A percentile compares a stretch with the other conserved stretches of the same genome.
These are phyloP conservation scores for Heliconius aoede DNA, from an alignment of 2,888 invertebrate species.

Conservation along the genomic window DNA sequence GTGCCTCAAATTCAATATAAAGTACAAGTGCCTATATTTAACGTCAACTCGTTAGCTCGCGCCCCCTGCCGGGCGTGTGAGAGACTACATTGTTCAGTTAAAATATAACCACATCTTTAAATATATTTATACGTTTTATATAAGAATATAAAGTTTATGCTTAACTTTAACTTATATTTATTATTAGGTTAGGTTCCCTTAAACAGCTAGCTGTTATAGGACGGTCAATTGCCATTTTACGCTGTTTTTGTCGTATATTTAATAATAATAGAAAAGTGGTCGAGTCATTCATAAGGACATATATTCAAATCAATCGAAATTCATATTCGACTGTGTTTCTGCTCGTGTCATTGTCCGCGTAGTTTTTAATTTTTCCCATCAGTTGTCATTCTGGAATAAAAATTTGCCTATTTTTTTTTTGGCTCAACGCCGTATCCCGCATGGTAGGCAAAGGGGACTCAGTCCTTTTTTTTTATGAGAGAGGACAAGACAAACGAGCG, in stretches of 20 bases:
- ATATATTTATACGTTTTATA: slow-evolving; percentile 23
- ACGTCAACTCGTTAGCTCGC: slow-evolving; percentile 26
- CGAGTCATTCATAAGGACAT: too few relatives aligned
- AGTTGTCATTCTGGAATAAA: too few relatives aligned
- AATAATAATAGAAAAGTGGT: background rate
- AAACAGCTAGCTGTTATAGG: background rate
- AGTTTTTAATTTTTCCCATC: too few relatives aligned
- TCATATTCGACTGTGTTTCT: too few relatives aligned
- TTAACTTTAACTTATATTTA: slow-evolving; percentile 15
- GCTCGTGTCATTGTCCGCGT: too few relatives aligned
- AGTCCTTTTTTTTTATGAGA: too few relatives aligned
- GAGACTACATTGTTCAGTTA: slow-evolving; percentile 20
- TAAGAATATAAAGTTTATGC: slow-evolving; percentile 15
- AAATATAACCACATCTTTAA: slow-evolving; percentile 18
- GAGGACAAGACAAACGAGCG: too few relatives aligned
- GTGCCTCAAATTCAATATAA: background rate
- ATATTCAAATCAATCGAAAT: too few relatives aligned
- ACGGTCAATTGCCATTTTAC: background rate
- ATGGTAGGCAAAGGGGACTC: too few relatives aligned
- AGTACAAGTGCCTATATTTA: slow-evolving; percentile 13
- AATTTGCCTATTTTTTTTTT: too few relatives aligned
- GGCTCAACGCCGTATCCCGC: too few relatives aligned
- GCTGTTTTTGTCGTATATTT: background rate
- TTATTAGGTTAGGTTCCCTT: background rate
- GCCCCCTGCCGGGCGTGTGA: slow-evolving; percentile 18